Percentiles rank a stretch among this genome's conserved stretches.
Conservation (phyloP, 2,888 invertebrate species). For the Choristoneura rosaceana region DNA sequence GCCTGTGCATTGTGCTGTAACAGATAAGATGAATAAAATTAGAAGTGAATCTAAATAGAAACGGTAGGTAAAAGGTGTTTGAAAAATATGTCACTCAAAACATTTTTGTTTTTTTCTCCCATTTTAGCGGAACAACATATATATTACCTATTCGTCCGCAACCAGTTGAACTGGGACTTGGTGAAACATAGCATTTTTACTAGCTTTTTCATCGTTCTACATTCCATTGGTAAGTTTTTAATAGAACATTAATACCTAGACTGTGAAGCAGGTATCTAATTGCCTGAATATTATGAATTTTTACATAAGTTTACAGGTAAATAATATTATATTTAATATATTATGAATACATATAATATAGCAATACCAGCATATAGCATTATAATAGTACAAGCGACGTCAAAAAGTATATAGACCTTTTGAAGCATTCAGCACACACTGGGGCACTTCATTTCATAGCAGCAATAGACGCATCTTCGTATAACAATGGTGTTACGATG, state of each 20-base stretch:
- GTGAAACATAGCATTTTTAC: constrained; percentile 74
- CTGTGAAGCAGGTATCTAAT: too few relatives aligned
- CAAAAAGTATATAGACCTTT: too few relatives aligned
- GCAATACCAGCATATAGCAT: too few relatives aligned
- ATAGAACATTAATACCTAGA: not conserved
- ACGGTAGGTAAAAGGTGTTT: not conserved
- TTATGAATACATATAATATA: too few relatives aligned
- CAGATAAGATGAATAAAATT: not conserved
- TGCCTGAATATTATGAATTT: too few relatives aligned
- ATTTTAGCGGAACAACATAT: constrained; percentile 79
- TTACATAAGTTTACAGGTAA: too few relatives aligned
- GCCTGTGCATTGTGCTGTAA: not conserved
- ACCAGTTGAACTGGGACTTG: constrained; percentile 76
- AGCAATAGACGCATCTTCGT: too few relatives aligned
- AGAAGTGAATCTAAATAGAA: not conserved
- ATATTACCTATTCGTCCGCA: constrained; percentile 73
- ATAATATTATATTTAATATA: too few relatives aligned
- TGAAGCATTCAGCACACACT: too few relatives aligned
- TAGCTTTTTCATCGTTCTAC: constrained; percentile 76
- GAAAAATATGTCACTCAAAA: not conserved
- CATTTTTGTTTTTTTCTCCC: constrained; percentile 2
- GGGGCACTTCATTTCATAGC: too few relatives aligned
- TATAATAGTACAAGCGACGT: too few relatives aligned
- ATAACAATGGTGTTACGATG: too few relatives aligned
- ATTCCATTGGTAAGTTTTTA: constrained; percentile 72